Evolutionary conservation across 2,797 vertebrate species (phyloP).

Genomic region (Dryobates pubescens): DNA sequence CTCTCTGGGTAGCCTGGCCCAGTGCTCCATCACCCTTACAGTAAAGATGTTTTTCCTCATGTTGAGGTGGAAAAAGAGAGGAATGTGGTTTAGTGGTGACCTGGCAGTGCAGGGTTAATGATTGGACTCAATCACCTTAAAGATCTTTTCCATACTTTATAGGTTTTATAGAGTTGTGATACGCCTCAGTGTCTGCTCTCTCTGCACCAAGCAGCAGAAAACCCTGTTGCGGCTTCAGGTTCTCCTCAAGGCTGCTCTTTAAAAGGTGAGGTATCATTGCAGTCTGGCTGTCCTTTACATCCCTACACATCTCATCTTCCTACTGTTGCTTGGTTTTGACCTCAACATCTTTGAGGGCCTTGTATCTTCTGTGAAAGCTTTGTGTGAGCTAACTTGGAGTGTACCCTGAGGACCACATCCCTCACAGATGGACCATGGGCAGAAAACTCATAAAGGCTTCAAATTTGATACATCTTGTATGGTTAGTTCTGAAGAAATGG

Average conservation of each 20-base stretch:
- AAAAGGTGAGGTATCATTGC: neutral
- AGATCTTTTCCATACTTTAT: no score
- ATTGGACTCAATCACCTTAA: no score
- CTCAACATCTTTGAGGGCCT: neutral
- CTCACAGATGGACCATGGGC: accelerated
- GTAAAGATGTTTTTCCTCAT: no score
- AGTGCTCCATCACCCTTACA: no score
- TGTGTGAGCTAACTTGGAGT: accelerated
- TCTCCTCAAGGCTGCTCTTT: neutral
- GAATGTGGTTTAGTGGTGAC: no score
- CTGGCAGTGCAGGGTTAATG: no score
- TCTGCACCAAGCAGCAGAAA: neutral
- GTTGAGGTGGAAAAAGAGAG: no score
- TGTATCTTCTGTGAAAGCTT: neutral
- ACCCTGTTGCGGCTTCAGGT: neutral
- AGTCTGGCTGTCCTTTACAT: neutral
- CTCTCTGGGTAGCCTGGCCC: no score
- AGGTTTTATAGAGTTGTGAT: neutral
- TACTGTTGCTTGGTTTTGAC: neutral
- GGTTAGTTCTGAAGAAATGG: neutral
- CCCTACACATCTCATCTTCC: accelerated
- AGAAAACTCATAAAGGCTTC: accelerated
- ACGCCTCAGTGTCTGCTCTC: neutral
- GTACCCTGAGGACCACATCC: accelerated
- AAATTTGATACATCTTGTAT: neutral